Percentiles rank a stretch among this genome's conserved stretches.
Evolutionary conservation across 2,888 invertebrate species (phyloP).

Genomic region (Chrysolina haemoptera): DNA sequence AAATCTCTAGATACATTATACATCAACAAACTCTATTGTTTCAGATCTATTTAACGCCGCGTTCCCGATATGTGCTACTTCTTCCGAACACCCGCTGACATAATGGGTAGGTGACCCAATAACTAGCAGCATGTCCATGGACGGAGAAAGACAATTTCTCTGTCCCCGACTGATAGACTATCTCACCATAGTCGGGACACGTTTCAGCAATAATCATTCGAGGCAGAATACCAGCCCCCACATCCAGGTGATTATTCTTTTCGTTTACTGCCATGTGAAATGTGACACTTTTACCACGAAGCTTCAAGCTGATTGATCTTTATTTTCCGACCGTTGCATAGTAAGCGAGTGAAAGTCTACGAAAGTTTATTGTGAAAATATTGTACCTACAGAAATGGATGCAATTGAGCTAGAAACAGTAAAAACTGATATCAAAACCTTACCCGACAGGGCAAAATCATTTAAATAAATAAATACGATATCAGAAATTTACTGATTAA

Average conservation of each 20-base stretch:
- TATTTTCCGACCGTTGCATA: too few relatives aligned
- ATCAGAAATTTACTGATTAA: too few relatives aligned
- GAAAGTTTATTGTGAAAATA: too few relatives aligned
- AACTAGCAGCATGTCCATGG: conserved; percentile 68
- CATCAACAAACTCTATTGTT: conserved; percentile 12
- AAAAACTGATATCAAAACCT: too few relatives aligned
- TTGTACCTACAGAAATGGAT: too few relatives aligned
- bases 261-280: not conserved
- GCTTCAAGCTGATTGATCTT: too few relatives aligned
- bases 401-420: too few relatives aligned
- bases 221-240: conserved; percentile 81
- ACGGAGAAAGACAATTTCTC: conserved; percentile 84
- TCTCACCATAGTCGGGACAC: conserved; percentile 95
- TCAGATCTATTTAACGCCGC: conserved; percentile 29
- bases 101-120: conserved; percentile 48
- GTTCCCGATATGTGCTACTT: conserved; percentile 21
- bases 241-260: conserved; percentile 76
- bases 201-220: conserved; percentile 77
- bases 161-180: conserved; percentile 95
- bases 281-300: too few relatives aligned
- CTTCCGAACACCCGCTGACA: conserved; percentile 13
- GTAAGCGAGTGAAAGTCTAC: too few relatives aligned
- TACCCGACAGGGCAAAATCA: too few relatives aligned
- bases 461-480: too few relatives aligned
- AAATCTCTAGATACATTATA: not conserved